Evolutionary conservation across 2,113 vertebrate genomes (phyloP).

Genomic region (Ailurus styani): DNA sequence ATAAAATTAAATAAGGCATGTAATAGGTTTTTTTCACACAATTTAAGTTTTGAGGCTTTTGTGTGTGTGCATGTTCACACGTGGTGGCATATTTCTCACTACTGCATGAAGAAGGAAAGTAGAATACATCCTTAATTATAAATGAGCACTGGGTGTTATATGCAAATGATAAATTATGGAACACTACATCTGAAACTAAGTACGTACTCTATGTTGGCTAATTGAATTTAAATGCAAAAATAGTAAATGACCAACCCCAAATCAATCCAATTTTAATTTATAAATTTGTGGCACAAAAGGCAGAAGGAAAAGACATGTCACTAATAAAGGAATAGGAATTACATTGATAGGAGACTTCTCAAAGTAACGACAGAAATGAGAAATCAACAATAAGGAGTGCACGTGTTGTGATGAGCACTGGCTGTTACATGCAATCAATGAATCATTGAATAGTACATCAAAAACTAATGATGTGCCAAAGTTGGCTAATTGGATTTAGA

Average conservation of each 20-base stretch:
- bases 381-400: background rate
- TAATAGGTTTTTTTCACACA: background rate
- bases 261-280: background rate
- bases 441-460: background rate
- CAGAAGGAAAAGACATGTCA: background rate
- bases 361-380: background rate
- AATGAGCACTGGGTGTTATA: background rate
- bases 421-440: background rate
- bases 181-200: background rate
- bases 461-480: background rate
- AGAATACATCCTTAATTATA: background rate
- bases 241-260: background rate
- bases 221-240: background rate
- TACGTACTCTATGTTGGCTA: background rate
- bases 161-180: background rate
- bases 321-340: background rate
- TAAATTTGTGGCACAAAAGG: background rate
- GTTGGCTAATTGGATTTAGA: background rate
- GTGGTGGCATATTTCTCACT: background rate
- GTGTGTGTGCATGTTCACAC: background rate
- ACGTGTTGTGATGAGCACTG: background rate
- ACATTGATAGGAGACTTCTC: background rate
- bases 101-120: background rate
- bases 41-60: background rate
- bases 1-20: slow-evolving; percentile 46